These are phyloP conservation scores for Protobothrops mucrosquamatus DNA, from an alignment of 2,113 vertebrate genomes.

Conservation along the genomic window DNA sequence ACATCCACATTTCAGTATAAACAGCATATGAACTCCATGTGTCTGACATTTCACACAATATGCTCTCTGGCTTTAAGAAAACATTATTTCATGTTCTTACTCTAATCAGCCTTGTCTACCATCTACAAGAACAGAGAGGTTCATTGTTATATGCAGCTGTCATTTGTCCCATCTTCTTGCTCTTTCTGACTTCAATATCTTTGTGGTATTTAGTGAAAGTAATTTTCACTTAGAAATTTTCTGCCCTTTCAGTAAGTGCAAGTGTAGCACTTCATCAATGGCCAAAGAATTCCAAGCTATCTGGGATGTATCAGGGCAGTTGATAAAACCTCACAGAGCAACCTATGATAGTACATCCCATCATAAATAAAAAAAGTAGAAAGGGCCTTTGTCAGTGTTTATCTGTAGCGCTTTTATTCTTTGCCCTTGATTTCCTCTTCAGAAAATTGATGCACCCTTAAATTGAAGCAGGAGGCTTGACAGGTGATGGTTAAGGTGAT, in stretches of 20 bases:
- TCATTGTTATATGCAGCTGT: constrained; percentile 85
- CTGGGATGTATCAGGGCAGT: constrained; percentile 95
- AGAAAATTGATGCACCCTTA: constrained; percentile 99
- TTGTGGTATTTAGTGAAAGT: constrained; percentile 88
- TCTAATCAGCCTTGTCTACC: constrained; percentile 79
- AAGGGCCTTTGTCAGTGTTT: constrained; percentile 99
- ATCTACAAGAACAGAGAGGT: constrained; percentile 72
- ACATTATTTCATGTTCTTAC: constrained; percentile 78
- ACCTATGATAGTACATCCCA: constrained; percentile 94
- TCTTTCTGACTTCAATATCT: constrained; percentile 86
- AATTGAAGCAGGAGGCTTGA: constrained; percentile 98
- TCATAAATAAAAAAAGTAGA: constrained; percentile 94
- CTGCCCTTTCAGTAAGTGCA: constrained; percentile 85
- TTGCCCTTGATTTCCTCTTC: constrained; percentile 99
- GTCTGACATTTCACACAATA: constrained; percentile 75
- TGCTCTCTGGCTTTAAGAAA: constrained; percentile 75
- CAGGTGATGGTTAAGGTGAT: constrained; percentile 99
- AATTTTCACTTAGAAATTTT: constrained; percentile 95
- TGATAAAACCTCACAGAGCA: constrained; percentile 90
- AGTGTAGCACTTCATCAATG: constrained; percentile 96
- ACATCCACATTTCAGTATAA: constrained; percentile 63
- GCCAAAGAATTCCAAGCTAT: constrained; percentile 91
- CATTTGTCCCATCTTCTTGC: constrained; percentile 77
- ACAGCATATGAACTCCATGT: constrained; percentile 65
- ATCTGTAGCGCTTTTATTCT: constrained; percentile 98